Evolutionary conservation across 2,797 vertebrate species (phyloP), one percentile per base, ranked within the genome.

Genomic region (Premnoplex brunnescens): DNA sequence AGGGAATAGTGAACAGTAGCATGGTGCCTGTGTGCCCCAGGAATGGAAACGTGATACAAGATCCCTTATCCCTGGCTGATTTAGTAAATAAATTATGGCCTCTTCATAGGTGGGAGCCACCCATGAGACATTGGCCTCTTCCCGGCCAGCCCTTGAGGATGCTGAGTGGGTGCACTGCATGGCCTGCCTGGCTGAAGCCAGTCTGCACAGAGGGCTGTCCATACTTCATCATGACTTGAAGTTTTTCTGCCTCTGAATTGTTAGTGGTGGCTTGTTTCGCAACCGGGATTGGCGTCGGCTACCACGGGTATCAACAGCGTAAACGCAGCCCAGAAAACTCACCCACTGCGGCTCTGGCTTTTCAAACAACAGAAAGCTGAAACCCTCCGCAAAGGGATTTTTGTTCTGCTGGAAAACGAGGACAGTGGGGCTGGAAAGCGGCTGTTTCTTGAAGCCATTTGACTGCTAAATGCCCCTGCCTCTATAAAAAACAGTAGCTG

Each of bases 161-260:
- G 39, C 60, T 62, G 44, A 49, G 23, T 4, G 5, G 76, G 41
- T 12, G 49, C 1, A 0, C 30, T 49, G 54, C 23, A 5, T 5
- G 60, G 66, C 34, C 56, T 6, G 0, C 37, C 76, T 0, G 0
- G 41, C 56, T 2, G 0, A 34, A 41, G 32, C 37, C 26, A 1
- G 0, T 77, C 52, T 56, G 48, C 60, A 37, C 41, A 44, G 64
- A 86, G 52, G 49, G 23, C 44, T n/a, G 28, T 7, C 11, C 89
- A 60, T 60, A 56, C 15, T 73, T 73, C 0, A 68, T 59, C 7
- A 39, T 0, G 5, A 7, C 58, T 48, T 8, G 0, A 68, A 64
- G 13, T 14, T 62, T 62, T 81, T 68, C 62, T 78, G 79, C 15
- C 48, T 59, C 36, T 54, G 46, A 22, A 11, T 9, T 55, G 58